These are phyloP conservation scores for Clusia tigrina DNA, from an alignment of 2,888 invertebrate species.

Conservation along the genomic window DNA sequence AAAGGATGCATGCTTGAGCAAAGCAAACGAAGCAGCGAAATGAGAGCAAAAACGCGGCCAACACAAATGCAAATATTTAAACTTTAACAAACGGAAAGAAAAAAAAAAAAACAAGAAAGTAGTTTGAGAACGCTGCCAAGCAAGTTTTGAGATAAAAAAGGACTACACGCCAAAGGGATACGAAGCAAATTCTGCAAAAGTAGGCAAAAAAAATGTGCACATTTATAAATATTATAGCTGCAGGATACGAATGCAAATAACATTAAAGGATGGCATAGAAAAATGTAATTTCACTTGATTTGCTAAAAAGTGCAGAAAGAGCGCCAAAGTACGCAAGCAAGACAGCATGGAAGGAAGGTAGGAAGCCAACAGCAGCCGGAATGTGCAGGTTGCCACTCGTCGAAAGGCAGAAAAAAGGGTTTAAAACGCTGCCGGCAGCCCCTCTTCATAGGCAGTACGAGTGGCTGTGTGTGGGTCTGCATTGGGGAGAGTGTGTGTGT, in stretches of 20 bases:
- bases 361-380: not conserved
- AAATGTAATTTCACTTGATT: constrained; percentile 57
- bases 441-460: too few relatives aligned
- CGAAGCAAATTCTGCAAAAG: constrained; percentile 9
- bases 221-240: constrained; percentile 54
- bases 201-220: constrained; percentile 27
- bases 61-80: constrained; percentile 16
- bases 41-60: constrained; percentile 6
- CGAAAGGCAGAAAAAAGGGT: too few relatives aligned
- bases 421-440: too few relatives aligned
- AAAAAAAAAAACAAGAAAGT: not conserved
- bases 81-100: not conserved
- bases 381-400: not conserved
- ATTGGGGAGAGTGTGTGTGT: not conserved
- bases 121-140: too few relatives aligned
- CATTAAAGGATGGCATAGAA: constrained; percentile 50
- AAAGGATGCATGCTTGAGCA: constrained; percentile 8
- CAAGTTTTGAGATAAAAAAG: too few relatives aligned
- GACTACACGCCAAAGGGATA: too few relatives aligned
- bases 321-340: constrained; percentile 10
- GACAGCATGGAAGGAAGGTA: not conserved
- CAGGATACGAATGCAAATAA: constrained; percentile 56
- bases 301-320: constrained; percentile 51
- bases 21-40: constrained; percentile 43
- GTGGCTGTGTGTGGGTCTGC: not conserved